A percentile compares a stretch with the other conserved stretches of the same genome.
These are phyloP conservation scores for Dasypus novemcinctus DNA, from an alignment of 2,113 vertebrate species.

Conservation along the genomic window DNA sequence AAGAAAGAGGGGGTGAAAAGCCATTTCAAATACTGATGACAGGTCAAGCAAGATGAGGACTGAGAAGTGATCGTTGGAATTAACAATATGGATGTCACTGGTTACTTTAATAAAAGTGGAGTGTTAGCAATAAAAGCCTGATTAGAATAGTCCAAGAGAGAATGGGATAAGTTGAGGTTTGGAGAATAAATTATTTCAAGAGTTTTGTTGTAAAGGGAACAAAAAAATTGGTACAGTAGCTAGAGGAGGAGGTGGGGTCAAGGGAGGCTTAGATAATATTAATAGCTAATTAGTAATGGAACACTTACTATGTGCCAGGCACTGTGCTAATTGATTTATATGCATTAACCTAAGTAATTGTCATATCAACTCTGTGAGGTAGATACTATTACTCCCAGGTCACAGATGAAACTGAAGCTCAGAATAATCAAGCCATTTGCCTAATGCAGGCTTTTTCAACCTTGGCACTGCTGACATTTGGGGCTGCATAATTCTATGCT, in stretches of 20 bases:
- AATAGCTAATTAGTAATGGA: slow-evolving; percentile 28
- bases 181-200: not conserved
- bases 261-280: not conserved
- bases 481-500: not conserved
- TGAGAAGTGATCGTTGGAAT: not conserved
- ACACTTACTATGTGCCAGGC: not conserved
- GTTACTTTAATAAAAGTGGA: slow-evolving; percentile 22
- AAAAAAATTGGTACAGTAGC: not conserved
- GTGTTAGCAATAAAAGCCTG: not conserved
- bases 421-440: not conserved
- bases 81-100: not conserved
- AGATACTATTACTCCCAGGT: not conserved
- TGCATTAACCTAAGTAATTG: not conserved
- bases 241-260: not conserved
- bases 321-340: not conserved
- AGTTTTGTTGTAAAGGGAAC: not conserved
- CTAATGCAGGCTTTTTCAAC: not conserved
- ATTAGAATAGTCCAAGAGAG: not conserved
- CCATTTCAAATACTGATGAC: not conserved
- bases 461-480: not conserved
- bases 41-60: not conserved
- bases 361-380: not conserved
- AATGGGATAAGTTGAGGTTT: slow-evolving; percentile 17
- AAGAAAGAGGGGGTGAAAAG: not conserved
- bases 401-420: not conserved